Evolutionary conservation across 2,888 invertebrate genomes (phyloP).

Genomic region (Ceriagrion tenellum): DNA sequence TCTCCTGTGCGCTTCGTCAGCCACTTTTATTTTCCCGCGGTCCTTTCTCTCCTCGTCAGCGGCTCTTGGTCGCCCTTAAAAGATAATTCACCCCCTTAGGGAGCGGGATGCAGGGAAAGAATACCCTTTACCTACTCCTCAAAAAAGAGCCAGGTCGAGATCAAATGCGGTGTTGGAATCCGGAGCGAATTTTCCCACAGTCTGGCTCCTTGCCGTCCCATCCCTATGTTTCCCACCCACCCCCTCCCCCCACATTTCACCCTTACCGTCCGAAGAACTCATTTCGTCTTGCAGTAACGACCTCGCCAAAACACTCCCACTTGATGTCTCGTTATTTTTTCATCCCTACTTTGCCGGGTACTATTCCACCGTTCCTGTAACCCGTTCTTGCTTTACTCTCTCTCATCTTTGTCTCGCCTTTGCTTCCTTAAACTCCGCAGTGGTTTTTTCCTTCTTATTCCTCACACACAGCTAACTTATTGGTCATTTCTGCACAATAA

Average conservation of each 20-base stretch:
- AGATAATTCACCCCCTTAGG: not conserved
- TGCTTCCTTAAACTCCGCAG: no score
- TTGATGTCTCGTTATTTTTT: not conserved
- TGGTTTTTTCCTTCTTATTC: no score
- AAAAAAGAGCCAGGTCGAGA: not conserved
- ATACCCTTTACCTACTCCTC: not conserved
- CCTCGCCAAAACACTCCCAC: conserved; percentile 33
- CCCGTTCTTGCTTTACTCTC: no score
- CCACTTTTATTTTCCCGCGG: not conserved
- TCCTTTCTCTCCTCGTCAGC: not conserved
- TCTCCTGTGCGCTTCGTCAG: not conserved
- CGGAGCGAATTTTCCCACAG: conserved; percentile 44
- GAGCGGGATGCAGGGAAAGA: not conserved
- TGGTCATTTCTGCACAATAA: no score
- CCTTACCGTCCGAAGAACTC: not conserved
- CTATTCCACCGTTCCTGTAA: no score
- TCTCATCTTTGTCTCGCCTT: no score
- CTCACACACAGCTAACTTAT: no score
- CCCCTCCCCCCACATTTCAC: not conserved
- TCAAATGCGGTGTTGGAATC: conserved; percentile 23
- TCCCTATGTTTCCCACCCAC: not conserved
- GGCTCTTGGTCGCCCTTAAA: not conserved
- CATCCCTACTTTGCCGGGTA: not conserved
- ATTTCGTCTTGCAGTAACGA: conserved; percentile 11
- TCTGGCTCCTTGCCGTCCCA: not conserved